phyloP scores from a whole-genome alignment of 2,113 vertebrate genomes.

The Nerophis ophidion region DNA sequence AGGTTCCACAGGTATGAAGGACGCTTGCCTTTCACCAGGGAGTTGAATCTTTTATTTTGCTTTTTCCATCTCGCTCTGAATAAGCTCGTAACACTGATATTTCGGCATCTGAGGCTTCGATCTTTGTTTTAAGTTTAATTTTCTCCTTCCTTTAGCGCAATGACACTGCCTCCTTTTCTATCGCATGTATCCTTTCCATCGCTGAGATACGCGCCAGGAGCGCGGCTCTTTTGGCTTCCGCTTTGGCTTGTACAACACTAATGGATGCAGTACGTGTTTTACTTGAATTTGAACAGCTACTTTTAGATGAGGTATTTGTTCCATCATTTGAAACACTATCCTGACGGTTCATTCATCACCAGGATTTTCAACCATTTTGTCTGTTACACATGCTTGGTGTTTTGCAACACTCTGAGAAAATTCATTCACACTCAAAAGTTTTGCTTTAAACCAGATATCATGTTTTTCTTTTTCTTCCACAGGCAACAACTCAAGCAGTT shows the following conservation, averaged over 20 bases:
- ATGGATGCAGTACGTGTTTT: not conserved
- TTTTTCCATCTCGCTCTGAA: not conserved
- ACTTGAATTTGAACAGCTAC: not conserved
- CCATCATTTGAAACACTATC: not conserved
- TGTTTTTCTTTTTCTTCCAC: too few species aligned
- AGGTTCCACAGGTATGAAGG: not conserved
- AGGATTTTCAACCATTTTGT: not conserved
- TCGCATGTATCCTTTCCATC: not conserved
- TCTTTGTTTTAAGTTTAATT: not conserved
- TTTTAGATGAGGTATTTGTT: not conserved
- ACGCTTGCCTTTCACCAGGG: not conserved
- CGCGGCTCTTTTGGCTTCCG: not conserved
- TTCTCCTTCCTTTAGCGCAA: not conserved
- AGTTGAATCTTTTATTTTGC: not conserved
- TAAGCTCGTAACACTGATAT: not conserved
- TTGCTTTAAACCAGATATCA: too few species aligned
- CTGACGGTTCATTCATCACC: not conserved
- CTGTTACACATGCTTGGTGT: not conserved
- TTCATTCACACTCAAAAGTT: too few species aligned
- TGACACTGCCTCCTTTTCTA: not conserved
- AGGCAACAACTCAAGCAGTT: not conserved
- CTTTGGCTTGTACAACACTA: not conserved
- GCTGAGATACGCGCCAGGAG: too few species aligned
- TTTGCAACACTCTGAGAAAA: not conserved
- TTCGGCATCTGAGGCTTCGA: not conserved